A percentile compares a stretch with the other conserved stretches of the same genome.
phyloP scores from a whole-genome alignment of 2,113 vertebrate genomes.

The Vulpes ferrilata region DNA sequence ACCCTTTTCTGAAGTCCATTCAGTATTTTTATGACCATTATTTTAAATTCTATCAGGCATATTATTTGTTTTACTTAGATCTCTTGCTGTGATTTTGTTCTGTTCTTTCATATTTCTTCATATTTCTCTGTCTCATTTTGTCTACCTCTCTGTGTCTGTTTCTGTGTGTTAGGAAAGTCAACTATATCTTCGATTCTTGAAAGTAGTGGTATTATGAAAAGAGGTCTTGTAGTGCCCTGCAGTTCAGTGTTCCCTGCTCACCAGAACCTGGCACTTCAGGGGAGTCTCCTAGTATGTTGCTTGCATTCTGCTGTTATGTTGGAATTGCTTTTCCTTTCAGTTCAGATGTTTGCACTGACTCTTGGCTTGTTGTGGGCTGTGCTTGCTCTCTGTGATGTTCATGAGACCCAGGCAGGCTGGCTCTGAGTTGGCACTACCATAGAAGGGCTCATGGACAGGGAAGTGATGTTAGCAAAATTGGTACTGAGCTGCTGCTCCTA shows the following conservation, averaged over 20 bases:
- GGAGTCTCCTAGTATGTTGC: neutral
- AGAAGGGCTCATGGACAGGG: neutral
- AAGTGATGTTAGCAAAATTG: neutral
- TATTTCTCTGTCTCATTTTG: neutral
- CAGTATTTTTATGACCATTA: too few relatives aligned
- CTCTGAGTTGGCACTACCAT: neutral
- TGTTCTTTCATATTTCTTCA: too few relatives aligned
- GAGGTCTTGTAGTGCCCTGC: neutral
- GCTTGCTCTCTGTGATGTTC: neutral
- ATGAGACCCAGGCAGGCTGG: neutral
- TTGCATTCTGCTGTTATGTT: neutral
- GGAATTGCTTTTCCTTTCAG: neutral
- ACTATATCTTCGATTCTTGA: neutral
- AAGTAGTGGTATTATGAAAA: neutral
- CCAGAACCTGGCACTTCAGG: neutral
- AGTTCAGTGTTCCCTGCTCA: neutral
- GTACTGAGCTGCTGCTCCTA: neutral
- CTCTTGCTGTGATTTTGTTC: too few relatives aligned
- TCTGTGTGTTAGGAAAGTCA: neutral
- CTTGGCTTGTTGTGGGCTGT: neutral
- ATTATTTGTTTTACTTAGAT: too few relatives aligned
- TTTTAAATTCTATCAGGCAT: too few relatives aligned
- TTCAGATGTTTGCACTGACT: neutral
- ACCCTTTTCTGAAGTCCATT: too few relatives aligned
- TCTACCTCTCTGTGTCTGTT: neutral